phyloP scores from a whole-genome alignment of 2,113 vertebrate genomes.

The Urocitellus parryii region DNA sequence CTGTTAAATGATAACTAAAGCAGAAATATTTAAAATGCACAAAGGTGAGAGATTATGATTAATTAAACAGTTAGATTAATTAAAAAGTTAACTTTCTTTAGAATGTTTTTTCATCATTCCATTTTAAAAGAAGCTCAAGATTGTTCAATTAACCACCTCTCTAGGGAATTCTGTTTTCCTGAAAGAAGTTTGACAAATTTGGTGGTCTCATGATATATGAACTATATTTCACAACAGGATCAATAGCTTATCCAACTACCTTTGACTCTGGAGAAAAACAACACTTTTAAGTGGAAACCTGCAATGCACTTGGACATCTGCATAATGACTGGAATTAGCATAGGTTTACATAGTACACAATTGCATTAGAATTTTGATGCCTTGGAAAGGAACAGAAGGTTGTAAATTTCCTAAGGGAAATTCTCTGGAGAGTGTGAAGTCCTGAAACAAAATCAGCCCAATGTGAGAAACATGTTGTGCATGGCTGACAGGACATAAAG shows the following conservation, averaged over 20 bases:
- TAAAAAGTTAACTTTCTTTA: slow-evolving; percentile 33
- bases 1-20: slow-evolving; percentile 18
- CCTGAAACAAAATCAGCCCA: slow-evolving; percentile 18
- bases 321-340: slow-evolving; percentile 68
- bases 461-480: background rate
- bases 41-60: slow-evolving; percentile 35
- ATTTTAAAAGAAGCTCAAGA: slow-evolving; percentile 25
- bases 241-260: background rate
- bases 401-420: slow-evolving; percentile 63
- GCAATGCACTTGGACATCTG: slow-evolving; percentile 64
- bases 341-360: slow-evolving; percentile 55
- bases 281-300: slow-evolving; percentile 64
- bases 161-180: background rate
- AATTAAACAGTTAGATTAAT: slow-evolving; percentile 56
- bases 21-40: slow-evolving; percentile 25
- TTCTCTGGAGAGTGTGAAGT: background rate
- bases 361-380: slow-evolving; percentile 54
- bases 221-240: slow-evolving; percentile 68
- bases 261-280: slow-evolving; percentile 70
- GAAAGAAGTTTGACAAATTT: background rate
- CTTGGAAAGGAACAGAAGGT: slow-evolving; percentile 36
- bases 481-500: background rate
- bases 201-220: background rate
- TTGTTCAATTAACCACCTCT: background rate
- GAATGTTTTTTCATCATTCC: background rate